phyloP scores from a whole-genome alignment of 2,113 vertebrate genomes.

The Tapirus terrestris region DNA sequence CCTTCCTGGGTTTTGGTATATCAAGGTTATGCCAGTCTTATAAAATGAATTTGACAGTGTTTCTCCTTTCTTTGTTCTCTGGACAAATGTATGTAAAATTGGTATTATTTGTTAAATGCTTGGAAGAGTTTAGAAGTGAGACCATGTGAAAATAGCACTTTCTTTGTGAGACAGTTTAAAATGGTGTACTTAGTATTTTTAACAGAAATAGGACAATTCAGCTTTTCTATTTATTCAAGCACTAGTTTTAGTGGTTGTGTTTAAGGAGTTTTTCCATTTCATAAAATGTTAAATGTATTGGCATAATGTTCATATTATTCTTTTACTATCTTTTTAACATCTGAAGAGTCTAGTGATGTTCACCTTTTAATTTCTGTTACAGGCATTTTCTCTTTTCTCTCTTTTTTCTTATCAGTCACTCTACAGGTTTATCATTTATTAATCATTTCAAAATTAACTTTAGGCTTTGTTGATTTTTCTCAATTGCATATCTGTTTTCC shows the following conservation, averaged over 20 bases:
- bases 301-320: neutral
- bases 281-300: neutral
- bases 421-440: neutral
- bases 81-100: neutral
- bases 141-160: neutral
- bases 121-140: neutral
- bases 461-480: neutral
- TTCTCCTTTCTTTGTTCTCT: neutral
- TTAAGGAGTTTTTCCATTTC: neutral
- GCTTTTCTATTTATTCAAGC: neutral
- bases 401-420: neutral
- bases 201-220: neutral
- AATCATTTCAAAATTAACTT: neutral
- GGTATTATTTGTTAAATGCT: neutral
- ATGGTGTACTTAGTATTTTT: neutral
- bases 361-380: neutral
- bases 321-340: neutral
- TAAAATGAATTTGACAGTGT: neutral
- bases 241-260: neutral
- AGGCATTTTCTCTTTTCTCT: neutral
- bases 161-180: neutral
- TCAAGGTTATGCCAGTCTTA: neutral
- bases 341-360: neutral
- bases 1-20: neutral
- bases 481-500: neutral